These are phyloP conservation scores for Tetropium fuscum DNA, from an alignment of 2,888 invertebrate species.

Conservation along the genomic window DNA sequence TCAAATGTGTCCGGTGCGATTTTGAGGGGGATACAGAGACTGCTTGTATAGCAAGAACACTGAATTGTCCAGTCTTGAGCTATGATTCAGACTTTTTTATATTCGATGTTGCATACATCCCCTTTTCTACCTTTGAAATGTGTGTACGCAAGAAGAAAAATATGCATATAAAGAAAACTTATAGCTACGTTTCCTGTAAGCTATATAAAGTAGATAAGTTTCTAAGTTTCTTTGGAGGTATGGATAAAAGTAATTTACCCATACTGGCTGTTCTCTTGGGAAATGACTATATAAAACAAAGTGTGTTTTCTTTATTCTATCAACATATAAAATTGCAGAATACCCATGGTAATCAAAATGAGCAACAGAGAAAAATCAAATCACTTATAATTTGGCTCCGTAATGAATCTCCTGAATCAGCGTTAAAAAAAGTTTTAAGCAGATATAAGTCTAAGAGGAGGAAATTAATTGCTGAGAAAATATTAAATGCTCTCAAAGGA, in stretches of 20 bases:
- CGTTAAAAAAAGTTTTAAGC: conserved; percentile 75
- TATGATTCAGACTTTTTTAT: conserved; percentile 96
- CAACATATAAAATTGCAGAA: conserved; percentile 72
- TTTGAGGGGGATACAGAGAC: conserved; percentile 94
- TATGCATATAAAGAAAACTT: conserved; percentile 39
- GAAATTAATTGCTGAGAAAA: conserved; percentile 68
- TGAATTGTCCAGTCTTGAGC: conserved; percentile 89
- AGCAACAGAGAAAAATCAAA: conserved; percentile 77
- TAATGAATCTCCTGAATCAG: conserved; percentile 77
- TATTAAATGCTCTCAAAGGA: conserved; percentile 74
- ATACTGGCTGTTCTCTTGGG: conserved; percentile 86
- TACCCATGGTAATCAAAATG: conserved; percentile 67
- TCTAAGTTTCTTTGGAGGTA: conserved; percentile 73
- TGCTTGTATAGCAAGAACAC: conserved; percentile 81
- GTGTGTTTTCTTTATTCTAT: conserved; percentile 79
- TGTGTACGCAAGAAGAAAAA: conserved; percentile 53
- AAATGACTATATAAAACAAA: conserved; percentile 86
- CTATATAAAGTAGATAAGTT: conserved; percentile 81
- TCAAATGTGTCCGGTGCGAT: conserved; percentile 79
- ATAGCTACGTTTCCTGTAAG: conserved; percentile 73
- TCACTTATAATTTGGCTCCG: conserved; percentile 82
- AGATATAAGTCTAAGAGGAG: conserved; percentile 72
- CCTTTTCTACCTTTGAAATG: conserved; percentile 75
- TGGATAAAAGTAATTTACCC: conserved; percentile 74
- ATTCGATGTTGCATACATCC: conserved; percentile 86